These are phyloP conservation scores for Beroe ovata DNA, from an alignment of 37 sponge, comb jelly and placozoan species.

Conservation along the genomic window DNA sequence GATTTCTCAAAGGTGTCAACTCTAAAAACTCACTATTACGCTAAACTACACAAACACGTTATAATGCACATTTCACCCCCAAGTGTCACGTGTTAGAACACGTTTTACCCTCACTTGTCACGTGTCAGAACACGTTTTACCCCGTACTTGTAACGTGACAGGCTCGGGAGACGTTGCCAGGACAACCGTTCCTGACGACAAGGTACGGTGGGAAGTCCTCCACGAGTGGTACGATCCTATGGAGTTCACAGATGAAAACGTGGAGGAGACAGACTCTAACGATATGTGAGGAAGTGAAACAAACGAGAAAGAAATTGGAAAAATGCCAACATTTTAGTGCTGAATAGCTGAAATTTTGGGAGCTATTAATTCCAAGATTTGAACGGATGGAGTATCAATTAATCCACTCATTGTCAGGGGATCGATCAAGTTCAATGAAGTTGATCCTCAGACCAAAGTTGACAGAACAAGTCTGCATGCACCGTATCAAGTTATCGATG, in stretches of 20 bases:
- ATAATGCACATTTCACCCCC: too few species aligned
- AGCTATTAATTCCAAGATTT: background rate
- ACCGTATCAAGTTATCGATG: slow-evolving; percentile 33
- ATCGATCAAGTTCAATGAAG: slow-evolving; percentile 4
- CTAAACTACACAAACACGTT: too few species aligned
- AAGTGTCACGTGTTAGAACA: too few species aligned
- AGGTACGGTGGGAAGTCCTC: background rate
- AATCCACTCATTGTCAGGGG: too few species aligned
- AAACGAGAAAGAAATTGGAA: too few species aligned
- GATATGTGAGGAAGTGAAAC: slow-evolving; percentile 53
- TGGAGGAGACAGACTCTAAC: slow-evolving; percentile 21
- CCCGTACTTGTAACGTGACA: too few species aligned
- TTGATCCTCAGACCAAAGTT: background rate
- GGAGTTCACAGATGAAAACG: slow-evolving; percentile 13
- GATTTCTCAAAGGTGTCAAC: too few species aligned
- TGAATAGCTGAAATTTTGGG: background rate
- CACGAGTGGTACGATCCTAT: slow-evolving; percentile 59
- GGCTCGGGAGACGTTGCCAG: slow-evolving; percentile 9
- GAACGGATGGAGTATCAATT: too few species aligned
- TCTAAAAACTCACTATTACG: too few species aligned
- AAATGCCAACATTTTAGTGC: too few species aligned
- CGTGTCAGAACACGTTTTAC: too few species aligned
- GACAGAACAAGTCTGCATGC: slow-evolving; percentile 14
- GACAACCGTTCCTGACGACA: background rate
- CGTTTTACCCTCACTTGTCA: too few species aligned